phyloP scores from a whole-genome alignment of 2,888 invertebrate genomes.

The Anticlea derivata region DNA sequence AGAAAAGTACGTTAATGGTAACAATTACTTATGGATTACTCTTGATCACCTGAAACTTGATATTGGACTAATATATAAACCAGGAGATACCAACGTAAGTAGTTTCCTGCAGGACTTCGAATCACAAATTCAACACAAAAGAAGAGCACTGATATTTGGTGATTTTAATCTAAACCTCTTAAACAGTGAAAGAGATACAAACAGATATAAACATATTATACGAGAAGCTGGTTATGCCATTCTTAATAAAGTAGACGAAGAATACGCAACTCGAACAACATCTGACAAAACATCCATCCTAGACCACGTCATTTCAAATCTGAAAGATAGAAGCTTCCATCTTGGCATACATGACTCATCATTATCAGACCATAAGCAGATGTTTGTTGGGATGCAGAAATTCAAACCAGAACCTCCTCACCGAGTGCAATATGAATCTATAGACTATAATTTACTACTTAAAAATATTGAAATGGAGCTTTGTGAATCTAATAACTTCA shows the following conservation, averaged over 20 bases:
- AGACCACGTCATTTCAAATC: constrained; percentile 14
- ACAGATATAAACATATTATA: neutral
- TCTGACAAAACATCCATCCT: constrained; percentile 17
- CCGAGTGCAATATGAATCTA: constrained; percentile 7
- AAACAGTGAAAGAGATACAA: neutral
- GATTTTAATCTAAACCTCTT: constrained; percentile 18
- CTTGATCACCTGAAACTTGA: neutral
- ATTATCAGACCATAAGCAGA: constrained; percentile 34
- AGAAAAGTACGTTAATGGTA: neutral
- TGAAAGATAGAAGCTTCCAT: neutral
- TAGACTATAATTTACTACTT: neutral
- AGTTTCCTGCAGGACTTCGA: neutral
- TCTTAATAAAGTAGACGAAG: constrained; percentile 22
- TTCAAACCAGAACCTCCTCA: constrained; percentile 4
- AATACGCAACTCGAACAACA: constrained; percentile 26
- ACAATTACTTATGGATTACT: neutral
- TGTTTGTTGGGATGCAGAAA: constrained; percentile 25
- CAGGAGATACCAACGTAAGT: neutral
- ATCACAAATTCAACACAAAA: neutral
- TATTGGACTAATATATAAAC: constrained; percentile 1
- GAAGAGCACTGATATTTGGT: neutral
- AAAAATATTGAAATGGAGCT: neutral
- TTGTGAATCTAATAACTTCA: neutral
- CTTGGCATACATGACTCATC: constrained; percentile 3
- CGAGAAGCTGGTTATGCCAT: constrained; percentile 1